Base-by-base conservation (phyloP, 1,140 invertebrate genomes). In the Rhizoglyphus robini region DNA sequence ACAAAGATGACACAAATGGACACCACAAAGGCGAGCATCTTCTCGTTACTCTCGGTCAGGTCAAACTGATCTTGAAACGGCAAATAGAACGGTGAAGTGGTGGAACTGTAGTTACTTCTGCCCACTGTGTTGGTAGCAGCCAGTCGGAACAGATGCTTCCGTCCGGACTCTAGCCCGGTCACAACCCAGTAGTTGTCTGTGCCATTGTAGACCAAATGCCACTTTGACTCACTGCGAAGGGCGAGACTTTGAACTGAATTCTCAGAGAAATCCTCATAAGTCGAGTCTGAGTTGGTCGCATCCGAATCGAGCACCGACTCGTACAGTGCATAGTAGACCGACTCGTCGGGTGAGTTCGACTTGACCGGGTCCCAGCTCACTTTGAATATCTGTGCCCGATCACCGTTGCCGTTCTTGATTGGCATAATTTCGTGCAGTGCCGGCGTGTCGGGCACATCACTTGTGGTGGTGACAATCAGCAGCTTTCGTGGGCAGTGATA, bases 101-200 rank as follows among this genome's bases (percentile, higher is more conserved):
- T 75, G 23, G 79, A 73, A 62, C 86, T 87, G 83, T 85, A 92
- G 15, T 75, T 74, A 41, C 84, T 81, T 71, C 77, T 79, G n/a
- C 90, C 91, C 74, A 87, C 84, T 18, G 78, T 74, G 74, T 94
- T 95, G 58, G 79, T 76, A 0, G 89, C 88, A 41, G 83, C 80
- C 20, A 89, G 88, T 4, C 86, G 80, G 73, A 92, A 93, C 8
- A 82, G 76, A 66, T 86, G 85, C 5, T 80, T 81, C 1, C 71
- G 75, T 67, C 75, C 72, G 4, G 71, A 67, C 18, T 83, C 81
- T 18, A 90, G 76, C 0, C 81, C 81, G 0, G 80, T 78, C 15
- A 92, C 83, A 46, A 88, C 80, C 86, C 88, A 95, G 69, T 84
- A 84, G 68, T 82, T 82, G 20, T 87, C 84, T 80, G 84, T 85